phyloP scores from a whole-genome alignment of 2,797 vertebrate genomes.

The Arctocebus calabarensis region DNA sequence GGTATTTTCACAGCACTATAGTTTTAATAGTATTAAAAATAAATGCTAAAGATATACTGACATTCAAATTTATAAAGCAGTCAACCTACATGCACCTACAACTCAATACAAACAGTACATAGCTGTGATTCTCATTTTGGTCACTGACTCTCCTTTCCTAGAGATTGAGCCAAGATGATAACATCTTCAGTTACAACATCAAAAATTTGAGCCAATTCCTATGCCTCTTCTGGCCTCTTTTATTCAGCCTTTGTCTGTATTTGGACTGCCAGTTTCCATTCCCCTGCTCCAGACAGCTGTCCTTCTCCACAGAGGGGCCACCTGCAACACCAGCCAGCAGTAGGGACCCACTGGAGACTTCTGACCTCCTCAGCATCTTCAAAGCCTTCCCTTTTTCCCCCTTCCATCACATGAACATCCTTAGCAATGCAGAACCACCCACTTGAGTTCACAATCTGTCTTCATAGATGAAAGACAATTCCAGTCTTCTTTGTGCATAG shows the following conservation, averaged over 20 bases:
- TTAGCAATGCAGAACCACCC: background rate
- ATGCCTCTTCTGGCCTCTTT: background rate
- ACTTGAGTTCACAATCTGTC: background rate
- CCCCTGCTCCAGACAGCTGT: background rate
- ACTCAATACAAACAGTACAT: background rate
- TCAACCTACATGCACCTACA: background rate
- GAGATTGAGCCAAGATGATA: background rate
- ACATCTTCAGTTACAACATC: background rate
- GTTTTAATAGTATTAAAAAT: constrained; percentile 20
- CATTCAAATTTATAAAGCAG: background rate
- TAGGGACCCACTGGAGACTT: background rate
- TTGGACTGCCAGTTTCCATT: no score
- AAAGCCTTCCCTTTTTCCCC: background rate
- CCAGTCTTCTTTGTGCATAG: background rate
- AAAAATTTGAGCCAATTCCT: background rate
- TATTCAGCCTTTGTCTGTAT: background rate
- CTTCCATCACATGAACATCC: background rate
- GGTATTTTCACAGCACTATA: background rate
- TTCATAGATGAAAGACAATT: background rate
- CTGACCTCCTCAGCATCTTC: background rate
- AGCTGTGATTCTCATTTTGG: background rate
- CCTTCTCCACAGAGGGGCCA: background rate
- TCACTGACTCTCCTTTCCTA: background rate
- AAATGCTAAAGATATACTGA: background rate
- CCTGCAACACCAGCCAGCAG: background rate